phyloP scores from a whole-genome alignment of 2,888 invertebrate species.

The Agrotis ipsilon region DNA sequence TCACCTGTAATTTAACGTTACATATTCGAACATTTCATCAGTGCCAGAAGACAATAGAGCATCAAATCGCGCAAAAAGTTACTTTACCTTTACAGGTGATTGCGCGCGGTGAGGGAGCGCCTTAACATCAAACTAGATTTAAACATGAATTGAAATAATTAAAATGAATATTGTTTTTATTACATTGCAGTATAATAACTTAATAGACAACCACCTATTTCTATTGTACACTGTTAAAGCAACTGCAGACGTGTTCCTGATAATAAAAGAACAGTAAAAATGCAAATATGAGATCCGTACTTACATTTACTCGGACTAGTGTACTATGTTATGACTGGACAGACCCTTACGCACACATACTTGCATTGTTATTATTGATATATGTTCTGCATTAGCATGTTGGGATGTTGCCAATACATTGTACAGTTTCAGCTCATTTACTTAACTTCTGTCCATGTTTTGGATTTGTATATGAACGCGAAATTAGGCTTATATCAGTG shows the following conservation, averaged over 20 bases:
- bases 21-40: no score
- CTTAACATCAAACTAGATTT: neutral
- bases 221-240: constrained; percentile 12
- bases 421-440: constrained; percentile 21
- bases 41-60: no score
- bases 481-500: neutral
- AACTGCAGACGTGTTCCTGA: constrained; percentile 8
- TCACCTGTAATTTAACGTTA: no score
- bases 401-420: constrained; percentile 50
- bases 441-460: constrained; percentile 32
- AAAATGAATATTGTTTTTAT: neutral
- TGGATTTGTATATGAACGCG: neutral
- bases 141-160: neutral
- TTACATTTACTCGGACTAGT: constrained; percentile 25
- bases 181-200: constrained; percentile 8
- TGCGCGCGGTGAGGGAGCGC: no score
- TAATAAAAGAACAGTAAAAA: constrained; percentile 50
- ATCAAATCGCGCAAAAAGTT: no score
- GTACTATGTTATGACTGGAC: constrained; percentile 23
- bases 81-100: no score
- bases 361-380: constrained; percentile 53
- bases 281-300: constrained; percentile 27
- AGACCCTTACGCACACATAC: constrained; percentile 33
- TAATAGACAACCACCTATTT: neutral
- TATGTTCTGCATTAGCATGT: constrained; percentile 35